Base-by-base conservation (phyloP, 2,888 invertebrate species). In the Sipunculus nudus region DNA sequence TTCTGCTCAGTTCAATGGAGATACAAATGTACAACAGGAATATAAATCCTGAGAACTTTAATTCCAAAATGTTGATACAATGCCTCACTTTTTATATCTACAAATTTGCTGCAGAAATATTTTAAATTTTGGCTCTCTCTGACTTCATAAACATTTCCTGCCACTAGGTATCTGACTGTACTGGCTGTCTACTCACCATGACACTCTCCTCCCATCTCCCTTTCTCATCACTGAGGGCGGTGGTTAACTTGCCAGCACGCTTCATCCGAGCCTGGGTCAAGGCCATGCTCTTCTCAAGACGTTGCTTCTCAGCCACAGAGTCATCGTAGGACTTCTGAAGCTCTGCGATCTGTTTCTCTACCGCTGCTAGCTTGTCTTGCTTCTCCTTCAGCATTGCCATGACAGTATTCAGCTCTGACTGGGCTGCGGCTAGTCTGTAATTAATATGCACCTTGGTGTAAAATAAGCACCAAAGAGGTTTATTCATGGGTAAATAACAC, bases 201-300 rank as follows among this genome's bases (percentile, higher is more conserved):
- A 92, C 91, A 48, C 88, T 88, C 50, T 90, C 88, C 70, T 91
- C 89, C 95, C 95, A 95, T 55, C 93, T 87, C 1, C 89, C 86
- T 83, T 93, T 90, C 81, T 95, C 95, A 77, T 94, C 94, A 0
- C 91, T 90, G 8, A 96, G 85, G 0, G 95, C 95, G 31, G 92
- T 89, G 8, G 93, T 94, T 16, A 96, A 86, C 65, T 92, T 88
- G 0, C 92, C 93, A 0, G 95, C 94, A 58, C 94, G 87, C 63
- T 89, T 89, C 21, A 96, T 85, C 47, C 95, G 87, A 0, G 90
- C 89, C 6, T 91, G 90, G 0, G 93, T 93, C 46, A 93, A 81
- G 69, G 89, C 89, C 62, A 94, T 93, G 32, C 89, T 89, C 16
- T 88, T 87, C 80, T 91, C 89, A 45, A 92, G 85, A 32, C 89